Percentiles rank a stretch among this genome's conserved stretches.
phyloP scores from a whole-genome alignment of 2,797 vertebrate genomes.

The Lophius americanus region DNA sequence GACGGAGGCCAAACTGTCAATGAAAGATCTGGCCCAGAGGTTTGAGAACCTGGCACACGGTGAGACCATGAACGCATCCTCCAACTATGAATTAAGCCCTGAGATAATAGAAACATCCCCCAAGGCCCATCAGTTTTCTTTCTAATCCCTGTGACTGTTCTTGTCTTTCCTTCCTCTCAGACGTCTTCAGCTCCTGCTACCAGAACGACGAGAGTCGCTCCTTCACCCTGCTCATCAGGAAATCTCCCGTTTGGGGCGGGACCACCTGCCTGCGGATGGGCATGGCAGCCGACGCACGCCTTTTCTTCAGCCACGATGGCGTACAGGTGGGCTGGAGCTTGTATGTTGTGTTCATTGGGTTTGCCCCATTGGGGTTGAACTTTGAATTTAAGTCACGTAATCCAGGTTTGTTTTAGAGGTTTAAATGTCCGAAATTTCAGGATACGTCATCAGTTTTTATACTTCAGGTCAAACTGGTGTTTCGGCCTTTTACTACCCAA shows the following conservation, averaged over 20 bases:
- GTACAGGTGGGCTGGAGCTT: conserved; percentile 83
- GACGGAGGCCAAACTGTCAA: conserved; percentile 80
- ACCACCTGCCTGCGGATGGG: conserved; percentile 90
- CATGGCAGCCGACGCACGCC: conserved; percentile 83
- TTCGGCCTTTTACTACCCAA: no score
- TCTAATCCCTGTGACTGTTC: neutral
- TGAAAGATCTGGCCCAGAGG: conserved; percentile 85
- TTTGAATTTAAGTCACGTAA: no score
- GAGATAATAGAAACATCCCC: no score
- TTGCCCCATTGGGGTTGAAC: no score
- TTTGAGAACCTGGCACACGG: conserved; percentile 89
- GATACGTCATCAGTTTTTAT: no score
- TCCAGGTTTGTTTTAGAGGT: no score
- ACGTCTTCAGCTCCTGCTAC: conserved; percentile 87
- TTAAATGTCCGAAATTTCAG: no score
- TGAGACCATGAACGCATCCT: conserved; percentile 50
- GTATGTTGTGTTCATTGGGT: neutral
- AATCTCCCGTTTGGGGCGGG: conserved; percentile 77
- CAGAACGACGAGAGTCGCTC: conserved; percentile 85
- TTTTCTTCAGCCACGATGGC: conserved; percentile 92
- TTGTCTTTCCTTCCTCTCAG: conserved; percentile 44
- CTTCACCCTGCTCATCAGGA: conserved; percentile 85
- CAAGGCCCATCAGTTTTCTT: no score
- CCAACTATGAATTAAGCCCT: no score
- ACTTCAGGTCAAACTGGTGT: no score